Evolutionary conservation across 2,797 vertebrate genomes (phyloP), one percentile per base, ranked within the genome.

Genomic region (Chromobotia macracanthus): DNA sequence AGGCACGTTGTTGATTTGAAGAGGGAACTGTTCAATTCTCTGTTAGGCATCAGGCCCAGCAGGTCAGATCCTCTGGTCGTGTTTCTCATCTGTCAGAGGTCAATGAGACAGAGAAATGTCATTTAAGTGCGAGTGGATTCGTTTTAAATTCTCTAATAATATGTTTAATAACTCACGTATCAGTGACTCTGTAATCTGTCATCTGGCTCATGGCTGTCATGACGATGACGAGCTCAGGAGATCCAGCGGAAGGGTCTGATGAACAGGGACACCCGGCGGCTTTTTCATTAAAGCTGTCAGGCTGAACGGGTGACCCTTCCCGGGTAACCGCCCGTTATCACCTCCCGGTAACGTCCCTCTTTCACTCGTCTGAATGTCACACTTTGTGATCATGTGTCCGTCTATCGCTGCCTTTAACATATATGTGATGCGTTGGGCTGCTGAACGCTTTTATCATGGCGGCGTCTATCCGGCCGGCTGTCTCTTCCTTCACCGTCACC

Each of bases 371-470:
- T 56, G 16, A 41, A 58, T 21, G 12, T 58, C 31, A 38, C 8
- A n/a, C 0, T 72, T 31, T 23, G 41, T 46, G 41, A 5, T n/a
- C 66, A 18, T 21, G 50, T 70, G 15, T 15, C 21, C 3, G 12
- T 46, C 19, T 15, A n/a, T n/a, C n/a, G n/a, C n/a, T n/a, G n/a
- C n/a, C n/a, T n/a, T n/a, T n/a, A n/a, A n/a, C n/a, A n/a, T n/a
- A n/a, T n/a, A n/a, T n/a, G n/a, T n/a, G n/a, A n/a, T n/a, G n/a
- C n/a, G n/a, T n/a, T n/a, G n/a, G n/a, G n/a, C n/a, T n/a, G n/a
- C n/a, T n/a, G n/a, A n/a, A n/a, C n/a, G n/a, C n/a, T n/a, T 92
- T 92, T 91, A 88, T 92, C 91, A 88, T 90, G 87, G 88, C 90
- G 66, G 86, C 88, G 84, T 86, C 87, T 91, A 89, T 87, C 84